Percentiles rank a stretch among this genome's conserved stretches.
phyloP scores from a whole-genome alignment of 37 sponge, comb jelly and placozoan species.

The Corticium candelabrum region DNA sequence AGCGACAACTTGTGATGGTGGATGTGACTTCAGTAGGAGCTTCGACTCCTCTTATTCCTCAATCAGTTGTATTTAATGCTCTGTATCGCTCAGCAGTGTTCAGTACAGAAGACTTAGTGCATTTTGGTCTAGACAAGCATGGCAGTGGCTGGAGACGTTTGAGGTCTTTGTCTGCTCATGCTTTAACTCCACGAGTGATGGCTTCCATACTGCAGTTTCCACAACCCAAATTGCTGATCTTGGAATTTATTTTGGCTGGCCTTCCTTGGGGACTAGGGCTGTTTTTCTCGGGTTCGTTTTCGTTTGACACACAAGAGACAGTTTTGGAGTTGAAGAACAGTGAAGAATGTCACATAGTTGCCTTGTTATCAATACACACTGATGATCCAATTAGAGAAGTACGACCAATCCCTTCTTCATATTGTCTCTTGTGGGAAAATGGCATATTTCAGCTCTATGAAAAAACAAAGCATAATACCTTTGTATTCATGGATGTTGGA shows the following conservation, averaged over 20 bases:
- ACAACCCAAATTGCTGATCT: neutral
- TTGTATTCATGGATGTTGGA: neutral
- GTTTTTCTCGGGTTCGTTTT: neutral
- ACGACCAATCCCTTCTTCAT: neutral
- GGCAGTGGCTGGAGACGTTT: constrained; percentile 37
- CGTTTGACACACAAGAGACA: neutral
- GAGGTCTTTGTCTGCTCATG: neutral
- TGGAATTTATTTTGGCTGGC: neutral
- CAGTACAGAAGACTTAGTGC: constrained; percentile 21
- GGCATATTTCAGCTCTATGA: neutral
- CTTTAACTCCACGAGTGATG: neutral
- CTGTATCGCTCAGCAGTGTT: constrained; percentile 53
- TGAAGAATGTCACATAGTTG: neutral
- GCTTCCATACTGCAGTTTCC: neutral
- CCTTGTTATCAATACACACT: neutral
- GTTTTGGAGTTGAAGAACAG: neutral
- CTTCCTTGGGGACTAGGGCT: neutral
- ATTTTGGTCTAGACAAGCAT: constrained; percentile 37
- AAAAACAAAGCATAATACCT: neutral
- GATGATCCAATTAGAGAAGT: too few species aligned
- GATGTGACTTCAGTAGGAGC: neutral
- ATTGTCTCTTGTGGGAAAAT: neutral
- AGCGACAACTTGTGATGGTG: constrained; percentile 44
- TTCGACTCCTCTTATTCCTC: constrained; percentile 23
- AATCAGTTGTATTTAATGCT: constrained; percentile 42